Percentiles rank a stretch among this genome's conserved stretches.
These are phyloP conservation scores for Poicephalus meyeri DNA, from an alignment of 2,113 vertebrate genomes.

Conservation along the genomic window DNA sequence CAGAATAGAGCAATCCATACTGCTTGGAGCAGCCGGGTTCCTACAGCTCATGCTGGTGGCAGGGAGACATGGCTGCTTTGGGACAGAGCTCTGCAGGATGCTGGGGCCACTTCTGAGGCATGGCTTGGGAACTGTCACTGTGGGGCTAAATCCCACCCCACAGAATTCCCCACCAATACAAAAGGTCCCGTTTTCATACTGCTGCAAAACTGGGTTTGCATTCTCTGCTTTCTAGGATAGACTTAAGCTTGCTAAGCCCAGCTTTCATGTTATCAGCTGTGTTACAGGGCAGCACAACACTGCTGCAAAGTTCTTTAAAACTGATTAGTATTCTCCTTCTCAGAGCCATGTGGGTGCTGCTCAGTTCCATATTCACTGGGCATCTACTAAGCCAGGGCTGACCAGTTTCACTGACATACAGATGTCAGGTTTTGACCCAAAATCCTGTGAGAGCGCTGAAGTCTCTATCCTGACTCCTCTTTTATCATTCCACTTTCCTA, in stretches of 20 bases:
- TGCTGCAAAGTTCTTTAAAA: neutral
- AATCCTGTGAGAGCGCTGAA: neutral
- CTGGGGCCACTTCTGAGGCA: neutral
- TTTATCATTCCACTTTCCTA: neutral
- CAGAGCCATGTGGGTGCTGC: neutral
- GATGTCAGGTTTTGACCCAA: neutral
- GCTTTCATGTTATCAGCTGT: neutral
- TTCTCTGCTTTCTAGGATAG: neutral
- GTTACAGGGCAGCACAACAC: neutral
- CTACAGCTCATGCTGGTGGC: rapidly evolving
- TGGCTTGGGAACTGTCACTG: neutral
- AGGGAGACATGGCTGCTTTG: rapidly evolving
- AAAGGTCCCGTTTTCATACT: neutral
- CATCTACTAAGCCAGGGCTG: neutral
- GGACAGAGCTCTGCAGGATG: neutral
- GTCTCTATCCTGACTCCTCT: neutral
- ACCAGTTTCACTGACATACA: neutral
- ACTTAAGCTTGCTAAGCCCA: neutral
- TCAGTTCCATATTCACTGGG: rapidly evolving
- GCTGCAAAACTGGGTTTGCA: neutral
- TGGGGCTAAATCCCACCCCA: neutral
- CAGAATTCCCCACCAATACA: neutral
- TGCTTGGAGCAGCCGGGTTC: neutral
- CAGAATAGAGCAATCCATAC: rapidly evolving
- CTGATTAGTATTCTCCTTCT: neutral